Conservation (phyloP, 1,140 invertebrate genomes). For the Lasioglossum baleicum region DNA sequence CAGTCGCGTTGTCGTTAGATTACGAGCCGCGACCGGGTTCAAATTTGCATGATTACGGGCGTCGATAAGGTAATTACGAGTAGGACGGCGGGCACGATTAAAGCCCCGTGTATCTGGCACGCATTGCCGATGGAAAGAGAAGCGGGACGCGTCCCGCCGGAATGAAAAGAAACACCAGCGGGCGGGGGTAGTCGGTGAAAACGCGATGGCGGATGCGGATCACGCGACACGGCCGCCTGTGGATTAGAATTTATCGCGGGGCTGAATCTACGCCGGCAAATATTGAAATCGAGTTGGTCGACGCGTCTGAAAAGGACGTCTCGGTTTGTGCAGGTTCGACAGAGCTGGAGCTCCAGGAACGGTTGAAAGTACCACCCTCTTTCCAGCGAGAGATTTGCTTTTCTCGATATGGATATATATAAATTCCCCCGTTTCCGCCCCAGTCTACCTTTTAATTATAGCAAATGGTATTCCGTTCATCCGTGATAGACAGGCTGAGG, state of each 20-base stretch:
- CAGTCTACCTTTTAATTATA: too few relatives aligned
- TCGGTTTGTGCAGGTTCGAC: not conserved
- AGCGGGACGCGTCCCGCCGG: not conserved
- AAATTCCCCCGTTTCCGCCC: too few relatives aligned
- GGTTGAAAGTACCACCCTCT: not conserved
- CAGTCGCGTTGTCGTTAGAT: not conserved
- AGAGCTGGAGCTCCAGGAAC: not conserved
- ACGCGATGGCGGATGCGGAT: conserved; percentile 1
- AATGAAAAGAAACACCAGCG: not conserved
- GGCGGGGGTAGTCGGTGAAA: too few relatives aligned
- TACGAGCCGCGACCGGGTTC: not conserved
- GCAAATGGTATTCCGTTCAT: too few relatives aligned
- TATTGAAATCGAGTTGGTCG: not conserved
- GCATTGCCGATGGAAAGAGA: not conserved
- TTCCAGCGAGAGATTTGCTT: not conserved
- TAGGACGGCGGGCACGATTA: not conserved
- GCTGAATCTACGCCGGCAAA: not conserved
- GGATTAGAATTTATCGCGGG: conserved; percentile 5
- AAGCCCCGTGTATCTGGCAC: not conserved
- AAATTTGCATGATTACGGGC: conserved; percentile 16
- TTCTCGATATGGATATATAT: not conserved
- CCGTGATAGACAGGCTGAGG: too few relatives aligned
- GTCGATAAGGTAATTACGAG: conserved; percentile 15
- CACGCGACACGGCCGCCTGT: not conserved
- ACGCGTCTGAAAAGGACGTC: not conserved